phyloP scores from a whole-genome alignment of 2,113 vertebrate genomes.

The Oncorhynchus clarkii region DNA sequence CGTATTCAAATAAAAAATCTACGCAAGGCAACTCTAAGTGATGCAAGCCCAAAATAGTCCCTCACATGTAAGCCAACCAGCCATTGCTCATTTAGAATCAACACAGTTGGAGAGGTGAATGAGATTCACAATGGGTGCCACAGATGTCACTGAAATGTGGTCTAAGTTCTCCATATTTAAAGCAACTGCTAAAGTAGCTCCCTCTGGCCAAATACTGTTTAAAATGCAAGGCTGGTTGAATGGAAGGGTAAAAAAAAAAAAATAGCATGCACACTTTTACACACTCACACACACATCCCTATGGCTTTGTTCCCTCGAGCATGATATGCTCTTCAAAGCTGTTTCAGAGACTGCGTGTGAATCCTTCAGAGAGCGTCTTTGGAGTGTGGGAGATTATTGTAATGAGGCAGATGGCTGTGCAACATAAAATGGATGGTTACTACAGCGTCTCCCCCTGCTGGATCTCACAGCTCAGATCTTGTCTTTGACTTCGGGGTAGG shows the following conservation, averaged over 20 bases:
- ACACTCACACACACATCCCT: constrained; percentile 11
- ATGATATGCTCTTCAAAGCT: constrained; percentile 41
- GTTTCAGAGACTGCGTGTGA: constrained; percentile 27
- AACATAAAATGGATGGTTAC: constrained; percentile 27
- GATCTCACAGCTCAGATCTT: constrained; percentile 22
- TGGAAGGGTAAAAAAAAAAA: not conserved
- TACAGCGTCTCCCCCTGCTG: constrained; percentile 22
- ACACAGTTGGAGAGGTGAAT: not conserved
- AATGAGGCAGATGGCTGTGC: constrained; percentile 41
- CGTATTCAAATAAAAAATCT: no score
- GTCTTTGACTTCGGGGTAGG: constrained; percentile 16
- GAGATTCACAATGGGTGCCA: not conserved
- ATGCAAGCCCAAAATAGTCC: not conserved
- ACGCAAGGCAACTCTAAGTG: no score
- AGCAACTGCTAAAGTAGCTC: not conserved
- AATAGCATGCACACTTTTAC: constrained; percentile 1
- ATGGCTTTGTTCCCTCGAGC: constrained; percentile 28
- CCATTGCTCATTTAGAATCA: not conserved
- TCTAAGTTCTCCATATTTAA: not conserved
- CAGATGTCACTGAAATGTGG: not conserved
- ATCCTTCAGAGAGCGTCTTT: constrained; percentile 33
- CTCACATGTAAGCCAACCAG: not conserved
- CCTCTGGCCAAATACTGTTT: not conserved
- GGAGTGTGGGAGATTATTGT: constrained; percentile 47
- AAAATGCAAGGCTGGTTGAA: not conserved